A percentile compares a stretch with the other conserved stretches of the same genome.
These are phyloP conservation scores for Paguma larvata DNA, from an alignment of 2,797 vertebrate species.

Conservation along the genomic window DNA sequence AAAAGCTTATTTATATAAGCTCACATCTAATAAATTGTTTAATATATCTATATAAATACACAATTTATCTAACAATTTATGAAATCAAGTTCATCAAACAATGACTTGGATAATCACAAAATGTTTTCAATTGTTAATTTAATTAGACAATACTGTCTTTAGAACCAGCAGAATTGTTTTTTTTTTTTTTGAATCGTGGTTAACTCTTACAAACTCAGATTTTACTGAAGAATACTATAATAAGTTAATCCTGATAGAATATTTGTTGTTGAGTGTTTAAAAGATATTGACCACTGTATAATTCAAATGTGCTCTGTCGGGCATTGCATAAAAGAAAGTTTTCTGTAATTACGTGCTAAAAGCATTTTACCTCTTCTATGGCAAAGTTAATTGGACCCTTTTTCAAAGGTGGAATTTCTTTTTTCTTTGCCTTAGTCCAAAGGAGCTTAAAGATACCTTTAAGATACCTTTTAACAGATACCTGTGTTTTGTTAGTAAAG, in stretches of 20 bases:
- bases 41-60: neutral
- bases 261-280: neutral
- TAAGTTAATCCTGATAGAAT: neutral
- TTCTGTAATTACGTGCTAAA: neutral
- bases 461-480: too few species aligned
- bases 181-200: neutral
- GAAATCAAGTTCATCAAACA: neutral
- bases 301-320: neutral
- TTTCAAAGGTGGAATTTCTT: neutral
- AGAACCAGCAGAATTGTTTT: neutral
- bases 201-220: neutral
- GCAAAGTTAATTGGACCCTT: too few species aligned
- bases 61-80: neutral
- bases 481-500: neutral
- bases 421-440: neutral
- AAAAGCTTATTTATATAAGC: neutral
- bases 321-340: neutral
- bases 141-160: neutral
- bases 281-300: neutral
- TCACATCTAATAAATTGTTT: neutral
- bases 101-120: neutral
- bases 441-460: slow-evolving; percentile 11
- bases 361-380: neutral
- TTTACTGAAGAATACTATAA: neutral
- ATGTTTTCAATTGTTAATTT: neutral